phyloP scores from a whole-genome alignment of 2,797 vertebrate species.

The Micromesistius poutassou region DNA sequence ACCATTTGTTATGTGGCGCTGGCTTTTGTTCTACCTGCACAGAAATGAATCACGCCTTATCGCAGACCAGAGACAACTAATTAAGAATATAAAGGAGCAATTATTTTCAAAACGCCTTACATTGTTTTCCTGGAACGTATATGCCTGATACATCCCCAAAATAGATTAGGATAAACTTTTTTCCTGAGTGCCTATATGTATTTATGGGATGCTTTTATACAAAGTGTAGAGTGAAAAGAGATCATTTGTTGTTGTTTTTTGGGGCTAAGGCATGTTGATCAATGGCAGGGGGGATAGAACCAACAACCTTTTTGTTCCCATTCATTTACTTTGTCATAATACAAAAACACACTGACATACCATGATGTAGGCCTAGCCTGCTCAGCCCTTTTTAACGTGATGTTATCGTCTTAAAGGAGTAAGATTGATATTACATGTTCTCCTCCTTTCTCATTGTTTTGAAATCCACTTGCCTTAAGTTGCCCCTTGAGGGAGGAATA shows the following conservation, averaged over 20 bases:
- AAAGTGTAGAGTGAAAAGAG: not conserved
- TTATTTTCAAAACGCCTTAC: not conserved
- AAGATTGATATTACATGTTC: not conserved
- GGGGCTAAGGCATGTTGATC: not conserved
- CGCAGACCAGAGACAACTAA: not conserved
- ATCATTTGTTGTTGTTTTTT: not conserved
- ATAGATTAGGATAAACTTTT: not conserved
- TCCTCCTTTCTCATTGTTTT: not conserved
- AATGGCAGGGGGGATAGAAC: not conserved
- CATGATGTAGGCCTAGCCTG: not conserved
- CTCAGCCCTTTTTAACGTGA: not conserved
- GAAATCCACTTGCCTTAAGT: not conserved
- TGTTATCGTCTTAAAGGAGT: not conserved
- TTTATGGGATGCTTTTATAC: not conserved
- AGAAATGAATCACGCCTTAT: not conserved
- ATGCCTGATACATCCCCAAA: not conserved
- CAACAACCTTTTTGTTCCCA: not conserved
- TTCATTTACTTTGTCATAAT: not conserved
- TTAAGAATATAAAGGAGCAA: slow-evolving; percentile 1
- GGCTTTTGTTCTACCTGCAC: slow-evolving; percentile 5
- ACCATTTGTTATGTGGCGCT: not conserved
- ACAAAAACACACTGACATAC: not conserved
- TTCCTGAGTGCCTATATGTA: not conserved
- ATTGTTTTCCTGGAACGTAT: not conserved
- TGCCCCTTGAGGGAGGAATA: not conserved